Evolutionary conservation across 2,113 vertebrate species (phyloP).

Genomic region (Myanophis thanlyinensis): DNA sequence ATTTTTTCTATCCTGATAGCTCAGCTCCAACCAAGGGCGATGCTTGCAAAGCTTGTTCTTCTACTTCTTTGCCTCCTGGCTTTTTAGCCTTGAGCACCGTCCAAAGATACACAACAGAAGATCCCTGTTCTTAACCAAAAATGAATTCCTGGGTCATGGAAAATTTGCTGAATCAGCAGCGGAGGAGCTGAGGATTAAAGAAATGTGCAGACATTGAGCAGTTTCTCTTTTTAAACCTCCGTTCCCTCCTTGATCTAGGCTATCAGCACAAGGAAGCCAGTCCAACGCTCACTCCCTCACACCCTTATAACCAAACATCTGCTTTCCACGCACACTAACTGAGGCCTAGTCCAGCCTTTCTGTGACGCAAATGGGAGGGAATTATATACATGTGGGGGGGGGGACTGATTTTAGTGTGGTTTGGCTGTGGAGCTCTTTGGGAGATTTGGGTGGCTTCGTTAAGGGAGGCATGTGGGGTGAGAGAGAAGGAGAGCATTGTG

Average conservation of each 20-base stretch:
- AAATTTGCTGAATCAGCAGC: constrained; percentile 28
- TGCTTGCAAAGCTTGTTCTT: background rate
- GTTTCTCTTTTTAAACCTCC: background rate
- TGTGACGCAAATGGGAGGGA: background rate
- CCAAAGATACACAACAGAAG: constrained; percentile 21
- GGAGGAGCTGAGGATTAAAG: constrained; percentile 7
- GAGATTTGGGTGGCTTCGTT: background rate
- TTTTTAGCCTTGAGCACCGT: constrained; percentile 3
- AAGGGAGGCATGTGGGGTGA: background rate
- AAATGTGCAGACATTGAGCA: constrained; percentile 7
- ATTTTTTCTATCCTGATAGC: background rate
- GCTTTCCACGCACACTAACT: background rate
- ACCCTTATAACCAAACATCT: background rate
- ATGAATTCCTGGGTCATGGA: constrained; percentile 26
- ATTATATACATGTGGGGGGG: background rate
- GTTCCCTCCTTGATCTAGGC: background rate
- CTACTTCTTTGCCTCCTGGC: background rate
- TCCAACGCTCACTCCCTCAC: background rate
- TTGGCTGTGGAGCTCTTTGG: background rate
- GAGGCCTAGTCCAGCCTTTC: background rate
- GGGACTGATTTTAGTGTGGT: background rate
- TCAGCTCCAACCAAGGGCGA: background rate
- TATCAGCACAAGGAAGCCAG: background rate
- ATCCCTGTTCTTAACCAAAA: constrained; percentile 4
- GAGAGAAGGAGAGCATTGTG: background rate